These are phyloP conservation scores for Petrolisthes cinctipes DNA, from an alignment of 2,888 invertebrate species.

Conservation along the genomic window DNA sequence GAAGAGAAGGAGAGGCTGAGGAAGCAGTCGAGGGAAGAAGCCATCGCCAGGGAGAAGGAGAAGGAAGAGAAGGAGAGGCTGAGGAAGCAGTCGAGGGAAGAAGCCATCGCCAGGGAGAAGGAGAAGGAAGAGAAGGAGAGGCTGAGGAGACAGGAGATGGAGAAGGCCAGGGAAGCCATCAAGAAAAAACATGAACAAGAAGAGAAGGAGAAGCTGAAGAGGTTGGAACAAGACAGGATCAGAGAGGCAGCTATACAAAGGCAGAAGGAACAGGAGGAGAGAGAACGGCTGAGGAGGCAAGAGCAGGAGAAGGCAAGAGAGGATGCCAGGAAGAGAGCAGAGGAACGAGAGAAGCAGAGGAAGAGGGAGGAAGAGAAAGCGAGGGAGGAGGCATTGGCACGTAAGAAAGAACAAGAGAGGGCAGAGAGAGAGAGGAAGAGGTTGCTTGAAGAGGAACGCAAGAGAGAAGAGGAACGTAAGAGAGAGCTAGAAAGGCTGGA, in stretches of 20 bases:
- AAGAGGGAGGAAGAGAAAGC: not conserved
- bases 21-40: too few species aligned
- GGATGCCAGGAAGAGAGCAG: not conserved
- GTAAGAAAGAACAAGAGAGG: not conserved
- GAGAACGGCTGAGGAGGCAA: not conserved
- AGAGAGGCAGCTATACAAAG: constrained; percentile 11
- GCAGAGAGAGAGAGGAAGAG: not conserved
- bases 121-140: too few species aligned
- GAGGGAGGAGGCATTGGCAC: not conserved
- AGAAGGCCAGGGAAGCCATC: too few species aligned
- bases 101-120: too few species aligned
- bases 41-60: too few species aligned
- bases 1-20: too few species aligned
- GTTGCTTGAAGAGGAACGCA: not conserved
- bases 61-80: not conserved
- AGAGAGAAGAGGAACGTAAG: not conserved
- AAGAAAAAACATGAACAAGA: not conserved
- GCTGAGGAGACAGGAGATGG: too few species aligned
- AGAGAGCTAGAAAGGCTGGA: not conserved
- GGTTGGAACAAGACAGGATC: not conserved
- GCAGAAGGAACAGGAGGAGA: constrained; percentile 6
- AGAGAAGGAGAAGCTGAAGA: constrained; percentile 15
- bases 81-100: too few species aligned
- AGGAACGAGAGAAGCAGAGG: not conserved
- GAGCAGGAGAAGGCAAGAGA: constrained; percentile 13